Evolutionary conservation across 2,888 invertebrate genomes (phyloP).

Genomic region (Phlogophora meticulosa): DNA sequence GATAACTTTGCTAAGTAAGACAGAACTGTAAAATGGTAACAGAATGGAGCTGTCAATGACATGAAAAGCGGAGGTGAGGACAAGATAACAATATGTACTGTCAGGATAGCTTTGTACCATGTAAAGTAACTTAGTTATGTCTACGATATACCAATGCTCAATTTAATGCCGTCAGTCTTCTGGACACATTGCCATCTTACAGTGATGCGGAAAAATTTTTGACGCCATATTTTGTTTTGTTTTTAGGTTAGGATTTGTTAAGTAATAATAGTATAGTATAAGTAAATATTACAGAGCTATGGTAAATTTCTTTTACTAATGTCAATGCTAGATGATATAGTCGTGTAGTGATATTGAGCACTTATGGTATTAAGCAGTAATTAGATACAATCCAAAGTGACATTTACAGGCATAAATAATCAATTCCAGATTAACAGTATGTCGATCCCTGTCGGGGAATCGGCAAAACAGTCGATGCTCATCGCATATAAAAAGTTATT

Average conservation of each 20-base stretch:
- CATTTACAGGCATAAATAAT: not conserved
- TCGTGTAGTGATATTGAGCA: no score
- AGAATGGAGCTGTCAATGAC: slow-evolving; percentile 31
- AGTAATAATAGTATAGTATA: no score
- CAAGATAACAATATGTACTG: slow-evolving; percentile 4
- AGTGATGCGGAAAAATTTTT: no score
- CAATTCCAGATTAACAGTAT: not conserved
- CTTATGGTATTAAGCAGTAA: no score
- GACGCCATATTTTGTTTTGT: no score
- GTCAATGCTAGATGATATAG: no score
- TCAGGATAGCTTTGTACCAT: slow-evolving; percentile 13
- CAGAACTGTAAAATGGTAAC: slow-evolving; percentile 36
- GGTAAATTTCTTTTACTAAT: no score
- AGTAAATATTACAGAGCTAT: no score
- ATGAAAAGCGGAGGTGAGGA: slow-evolving; percentile 28
- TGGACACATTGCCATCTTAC: no score
- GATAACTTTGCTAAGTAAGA: slow-evolving; percentile 48
- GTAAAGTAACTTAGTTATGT: slow-evolving; percentile 1
- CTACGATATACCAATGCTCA: not conserved
- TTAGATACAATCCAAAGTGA: not conserved
- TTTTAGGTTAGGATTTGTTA: no score
- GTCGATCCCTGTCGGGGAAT: not conserved
- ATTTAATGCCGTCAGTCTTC: no score
- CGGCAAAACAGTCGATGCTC: not conserved
- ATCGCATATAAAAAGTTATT: not conserved